Conservation (phyloP, 92 coral and sea anemone species). For the Zoanthus solanderi region DNA sequence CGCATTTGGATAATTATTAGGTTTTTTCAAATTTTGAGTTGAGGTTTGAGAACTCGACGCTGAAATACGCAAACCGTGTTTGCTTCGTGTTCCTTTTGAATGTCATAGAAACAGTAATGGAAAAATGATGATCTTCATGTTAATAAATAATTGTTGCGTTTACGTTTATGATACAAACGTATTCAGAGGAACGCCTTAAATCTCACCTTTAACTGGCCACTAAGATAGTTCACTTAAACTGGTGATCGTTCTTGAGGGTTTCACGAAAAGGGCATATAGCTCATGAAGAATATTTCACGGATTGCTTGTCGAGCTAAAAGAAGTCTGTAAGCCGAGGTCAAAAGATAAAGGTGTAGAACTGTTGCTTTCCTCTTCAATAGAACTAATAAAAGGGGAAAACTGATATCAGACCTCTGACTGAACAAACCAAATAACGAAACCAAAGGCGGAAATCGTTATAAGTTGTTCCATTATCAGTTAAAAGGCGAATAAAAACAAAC, state of each 20-base stretch:
- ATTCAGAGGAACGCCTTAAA: neutral
- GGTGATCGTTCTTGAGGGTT: neutral
- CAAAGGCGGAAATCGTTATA: constrained; percentile 19
- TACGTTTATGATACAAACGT: neutral
- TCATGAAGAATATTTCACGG: constrained; percentile 42
- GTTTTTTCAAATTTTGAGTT: too few relatives aligned
- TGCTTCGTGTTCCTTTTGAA: too few relatives aligned
- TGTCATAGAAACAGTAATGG: too few relatives aligned
- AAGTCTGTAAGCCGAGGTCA: constrained; percentile 40
- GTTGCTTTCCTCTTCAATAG: constrained; percentile 44
- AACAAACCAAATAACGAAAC: constrained; percentile 23
- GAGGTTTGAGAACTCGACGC: too few relatives aligned
- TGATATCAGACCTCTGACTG: constrained; percentile 28
- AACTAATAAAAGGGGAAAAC: neutral
- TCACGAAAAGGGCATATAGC: constrained; percentile 35
- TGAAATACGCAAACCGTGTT: too few relatives aligned
- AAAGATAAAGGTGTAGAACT: constrained; percentile 44
- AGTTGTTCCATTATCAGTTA: too few relatives aligned
- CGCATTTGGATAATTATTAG: too few relatives aligned
- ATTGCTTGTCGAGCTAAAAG: constrained; percentile 42
- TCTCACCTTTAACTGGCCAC: neutral
- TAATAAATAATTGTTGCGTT: too few relatives aligned
- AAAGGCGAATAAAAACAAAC: too few relatives aligned
- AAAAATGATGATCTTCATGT: too few relatives aligned
- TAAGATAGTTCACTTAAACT: neutral